Conservation (phyloP, 2,888 invertebrate genomes). For the Xestia ashworthii region DNA sequence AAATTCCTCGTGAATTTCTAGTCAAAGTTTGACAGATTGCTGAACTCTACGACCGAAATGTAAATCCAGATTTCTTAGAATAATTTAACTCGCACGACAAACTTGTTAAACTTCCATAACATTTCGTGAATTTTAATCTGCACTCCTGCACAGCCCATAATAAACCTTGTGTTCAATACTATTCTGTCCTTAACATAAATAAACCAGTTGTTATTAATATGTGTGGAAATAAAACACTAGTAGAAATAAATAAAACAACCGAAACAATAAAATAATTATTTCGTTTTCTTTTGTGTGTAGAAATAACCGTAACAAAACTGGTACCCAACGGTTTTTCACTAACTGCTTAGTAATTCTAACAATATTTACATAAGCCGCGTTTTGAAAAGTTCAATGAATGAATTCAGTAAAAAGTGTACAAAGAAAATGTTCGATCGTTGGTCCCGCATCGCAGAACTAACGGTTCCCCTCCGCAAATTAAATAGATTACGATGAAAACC, state of each 20-base stretch:
- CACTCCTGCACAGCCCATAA: not conserved
- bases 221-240: too few species aligned
- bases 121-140: not conserved
- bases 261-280: not conserved
- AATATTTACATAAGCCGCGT: not conserved
- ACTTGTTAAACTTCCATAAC: too few species aligned
- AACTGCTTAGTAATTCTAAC: not conserved
- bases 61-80: slow-evolving; percentile 23
- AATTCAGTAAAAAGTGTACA: slow-evolving; percentile 21
- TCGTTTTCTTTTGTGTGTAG: not conserved
- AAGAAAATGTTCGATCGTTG: slow-evolving; percentile 23
- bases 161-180: too few species aligned
- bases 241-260: too few species aligned
- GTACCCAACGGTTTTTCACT: not conserved
- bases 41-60: not conserved
- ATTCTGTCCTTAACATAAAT: too few species aligned
- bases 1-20: not conserved
- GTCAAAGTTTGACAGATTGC: not conserved
- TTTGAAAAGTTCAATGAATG: slow-evolving; percentile 29
- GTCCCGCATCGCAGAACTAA: slow-evolving; percentile 8
- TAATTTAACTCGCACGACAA: slow-evolving; percentile 1
- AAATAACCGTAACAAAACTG: not conserved
- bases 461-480: slow-evolving; percentile 10
- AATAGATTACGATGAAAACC: not conserved
- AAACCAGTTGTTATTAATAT: not conserved